These are phyloP conservation scores for Apis laboriosa DNA, from an alignment of 1,140 invertebrate species.

Conservation along the genomic window DNA sequence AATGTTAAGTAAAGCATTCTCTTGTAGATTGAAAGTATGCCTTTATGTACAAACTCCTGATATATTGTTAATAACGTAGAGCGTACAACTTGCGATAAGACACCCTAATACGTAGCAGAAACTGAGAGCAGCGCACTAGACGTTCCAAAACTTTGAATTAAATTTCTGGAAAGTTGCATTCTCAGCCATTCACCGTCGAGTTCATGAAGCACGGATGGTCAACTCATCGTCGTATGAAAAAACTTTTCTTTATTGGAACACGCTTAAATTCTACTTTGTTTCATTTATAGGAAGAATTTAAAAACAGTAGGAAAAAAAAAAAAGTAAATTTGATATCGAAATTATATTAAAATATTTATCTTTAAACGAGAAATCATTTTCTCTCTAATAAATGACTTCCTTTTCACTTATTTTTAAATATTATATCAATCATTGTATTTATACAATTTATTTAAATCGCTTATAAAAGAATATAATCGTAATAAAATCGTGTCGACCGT, in stretches of 20 bases:
- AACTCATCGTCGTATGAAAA: constrained; percentile 3
- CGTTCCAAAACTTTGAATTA: constrained; percentile 44
- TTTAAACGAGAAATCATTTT: too few relatives aligned
- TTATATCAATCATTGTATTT: background rate
- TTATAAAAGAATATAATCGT: background rate
- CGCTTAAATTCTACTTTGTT: background rate
- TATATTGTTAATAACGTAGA: constrained; percentile 32
- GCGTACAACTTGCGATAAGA: constrained; percentile 17
- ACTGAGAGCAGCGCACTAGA: constrained; percentile 28
- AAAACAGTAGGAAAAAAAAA: background rate
- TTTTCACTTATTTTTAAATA: too few relatives aligned
- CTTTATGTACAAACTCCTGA: constrained; percentile 31
- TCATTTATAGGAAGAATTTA: too few relatives aligned
- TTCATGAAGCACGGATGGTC: constrained; percentile 10
- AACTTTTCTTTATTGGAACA: background rate
- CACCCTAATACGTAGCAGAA: constrained; percentile 25
- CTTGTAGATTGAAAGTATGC: constrained; percentile 8
- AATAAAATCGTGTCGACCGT: constrained; percentile 20
- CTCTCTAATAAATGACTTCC: too few relatives aligned
- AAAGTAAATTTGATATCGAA: too few relatives aligned
- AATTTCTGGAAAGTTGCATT: constrained; percentile 40
- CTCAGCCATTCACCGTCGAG: constrained; percentile 17
- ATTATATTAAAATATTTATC: too few relatives aligned
- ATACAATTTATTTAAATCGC: background rate
- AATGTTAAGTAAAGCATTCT: constrained; percentile 14